phyloP scores from a whole-genome alignment of 1,140 invertebrate species.

The Cydia strobilella region DNA sequence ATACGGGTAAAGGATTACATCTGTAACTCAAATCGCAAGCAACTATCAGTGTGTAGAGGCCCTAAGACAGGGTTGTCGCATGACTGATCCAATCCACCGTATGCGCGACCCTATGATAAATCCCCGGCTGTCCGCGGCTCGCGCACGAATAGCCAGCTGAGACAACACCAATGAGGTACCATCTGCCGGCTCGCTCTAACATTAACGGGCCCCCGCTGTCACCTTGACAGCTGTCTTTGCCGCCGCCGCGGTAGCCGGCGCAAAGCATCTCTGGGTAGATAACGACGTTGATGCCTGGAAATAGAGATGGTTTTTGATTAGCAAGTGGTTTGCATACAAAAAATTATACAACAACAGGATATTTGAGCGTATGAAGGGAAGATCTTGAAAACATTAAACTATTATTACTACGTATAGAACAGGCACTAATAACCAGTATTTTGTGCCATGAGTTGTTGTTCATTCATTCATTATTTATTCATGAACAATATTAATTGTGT shows the following conservation, averaged over 20 bases:
- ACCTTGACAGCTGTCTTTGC: slow-evolving; percentile 87
- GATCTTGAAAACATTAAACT: no score
- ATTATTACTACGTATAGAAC: no score
- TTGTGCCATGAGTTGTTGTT: no score
- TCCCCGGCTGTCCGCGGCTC: slow-evolving; percentile 94
- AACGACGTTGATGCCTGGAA: slow-evolving; percentile 90
- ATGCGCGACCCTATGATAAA: slow-evolving; percentile 95
- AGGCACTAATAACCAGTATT: no score
- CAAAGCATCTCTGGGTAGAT: slow-evolving; percentile 99
- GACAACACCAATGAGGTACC: slow-evolving; percentile 92
- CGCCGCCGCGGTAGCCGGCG: slow-evolving; percentile 95
- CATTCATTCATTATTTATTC: no score
- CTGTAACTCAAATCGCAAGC: no score
- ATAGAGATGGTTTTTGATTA: slow-evolving; percentile 48
- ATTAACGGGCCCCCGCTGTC: slow-evolving; percentile 95
- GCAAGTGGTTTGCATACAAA: neutral
- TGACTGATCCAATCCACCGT: slow-evolving; percentile 95
- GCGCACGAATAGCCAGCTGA: slow-evolving; percentile 97
- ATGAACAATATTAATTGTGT: no score
- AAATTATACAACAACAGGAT: no score
- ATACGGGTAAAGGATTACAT: no score
- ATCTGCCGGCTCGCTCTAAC: slow-evolving; percentile 91
- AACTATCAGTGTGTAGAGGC: neutral
- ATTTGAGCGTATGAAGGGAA: no score
- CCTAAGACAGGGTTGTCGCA: slow-evolving; percentile 73